Percentiles rank a stretch among this genome's conserved stretches.
Conservation (phyloP, 2,888 invertebrate species). For the Plebejus anna region DNA sequence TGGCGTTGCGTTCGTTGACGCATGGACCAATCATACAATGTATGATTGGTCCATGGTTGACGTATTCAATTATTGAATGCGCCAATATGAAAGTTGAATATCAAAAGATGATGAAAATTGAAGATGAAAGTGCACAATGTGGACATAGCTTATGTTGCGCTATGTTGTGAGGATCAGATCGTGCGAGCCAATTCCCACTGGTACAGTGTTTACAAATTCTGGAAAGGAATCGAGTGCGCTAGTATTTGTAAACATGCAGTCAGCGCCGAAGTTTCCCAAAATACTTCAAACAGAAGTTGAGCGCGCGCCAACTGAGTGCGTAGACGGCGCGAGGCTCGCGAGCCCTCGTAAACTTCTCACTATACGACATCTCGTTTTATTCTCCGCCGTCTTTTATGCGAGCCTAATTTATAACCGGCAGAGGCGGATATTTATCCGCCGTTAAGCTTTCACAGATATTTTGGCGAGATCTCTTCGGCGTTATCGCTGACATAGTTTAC, state of each 20-base stretch:
- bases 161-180: slow-evolving; percentile 44
- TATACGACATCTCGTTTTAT: slow-evolving; percentile 71
- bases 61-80: too few species aligned
- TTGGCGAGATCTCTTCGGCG: slow-evolving; percentile 19
- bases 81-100: too few species aligned
- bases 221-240: slow-evolving; percentile 71
- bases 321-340: slow-evolving; percentile 65
- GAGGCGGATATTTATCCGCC: slow-evolving; percentile 42
- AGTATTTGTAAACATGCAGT: slow-evolving; percentile 76
- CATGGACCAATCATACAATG: too few species aligned
- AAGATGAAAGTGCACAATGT: too few species aligned
- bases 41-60: too few species aligned
- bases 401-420: slow-evolving; percentile 53
- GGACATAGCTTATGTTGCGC: background rate
- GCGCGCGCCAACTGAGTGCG: slow-evolving; percentile 73
- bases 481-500: slow-evolving; percentile 28
- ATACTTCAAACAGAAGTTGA: slow-evolving; percentile 77
- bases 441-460: slow-evolving; percentile 30
- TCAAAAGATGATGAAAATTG: too few species aligned
- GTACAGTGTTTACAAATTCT: slow-evolving; percentile 71
- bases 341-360: slow-evolving; percentile 68
- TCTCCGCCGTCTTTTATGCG: slow-evolving; percentile 63
- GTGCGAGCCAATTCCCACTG: slow-evolving; percentile 59
- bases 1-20: too few species aligned
- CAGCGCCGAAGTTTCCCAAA: slow-evolving; percentile 63